phyloP scores from a whole-genome alignment of 2,888 invertebrate genomes.

The Sepiola atlantica region DNA sequence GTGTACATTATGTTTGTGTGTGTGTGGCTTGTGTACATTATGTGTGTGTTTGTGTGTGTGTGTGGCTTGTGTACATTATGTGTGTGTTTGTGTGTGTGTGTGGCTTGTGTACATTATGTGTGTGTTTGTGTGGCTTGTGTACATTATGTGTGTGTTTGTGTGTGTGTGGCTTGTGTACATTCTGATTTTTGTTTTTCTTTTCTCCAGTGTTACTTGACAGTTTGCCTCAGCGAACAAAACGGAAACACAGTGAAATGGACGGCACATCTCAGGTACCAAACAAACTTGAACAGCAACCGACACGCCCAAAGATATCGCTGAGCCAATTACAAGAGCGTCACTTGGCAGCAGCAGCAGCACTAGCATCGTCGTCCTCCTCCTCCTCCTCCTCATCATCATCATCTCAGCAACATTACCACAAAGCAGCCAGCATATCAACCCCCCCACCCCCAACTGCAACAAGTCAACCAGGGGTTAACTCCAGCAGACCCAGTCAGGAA shows the following conservation, averaged over 20 bases:
- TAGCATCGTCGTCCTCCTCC: neutral
- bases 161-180: neutral
- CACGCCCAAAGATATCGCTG: conserved; percentile 50
- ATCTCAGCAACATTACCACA: conserved; percentile 40
- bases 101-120: neutral
- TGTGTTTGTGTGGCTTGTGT: neutral
- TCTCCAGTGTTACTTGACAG: conserved; percentile 35
- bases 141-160: neutral
- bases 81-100: conserved; percentile 15
- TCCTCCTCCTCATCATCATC: neutral
- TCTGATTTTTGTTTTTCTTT: neutral
- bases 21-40: neutral
- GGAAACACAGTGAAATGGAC: conserved; percentile 47
- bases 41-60: too few relatives aligned
- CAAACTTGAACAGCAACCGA: conserved; percentile 46
- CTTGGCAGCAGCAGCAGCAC: conserved; percentile 47
- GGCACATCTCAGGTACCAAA: conserved; percentile 46
- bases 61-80: neutral
- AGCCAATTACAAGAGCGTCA: conserved; percentile 55
- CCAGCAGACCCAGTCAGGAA: conserved; percentile 46
- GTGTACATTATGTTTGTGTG: neutral
- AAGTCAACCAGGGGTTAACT: conserved; percentile 43
- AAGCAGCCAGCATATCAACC: conserved; percentile 41
- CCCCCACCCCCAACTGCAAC: conserved; percentile 16
- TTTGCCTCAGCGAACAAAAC: conserved; percentile 47